Base-by-base conservation (phyloP, 2,888 invertebrate genomes). In the Lepeophtheirus nordmannii region DNA sequence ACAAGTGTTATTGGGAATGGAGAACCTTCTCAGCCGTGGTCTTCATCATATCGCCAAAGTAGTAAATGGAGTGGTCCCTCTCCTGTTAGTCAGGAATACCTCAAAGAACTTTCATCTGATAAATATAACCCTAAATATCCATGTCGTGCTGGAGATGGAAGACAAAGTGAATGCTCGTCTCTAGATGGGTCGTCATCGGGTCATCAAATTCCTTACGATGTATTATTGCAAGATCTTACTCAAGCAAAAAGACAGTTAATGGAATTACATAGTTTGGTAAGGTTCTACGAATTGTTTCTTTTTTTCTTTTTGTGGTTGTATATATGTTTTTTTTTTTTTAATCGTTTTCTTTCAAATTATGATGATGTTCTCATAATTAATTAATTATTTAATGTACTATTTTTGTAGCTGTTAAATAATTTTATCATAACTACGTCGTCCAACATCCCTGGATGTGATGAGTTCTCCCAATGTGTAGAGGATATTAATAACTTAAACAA, bases 211-310 rank as follows among this genome's bases (percentile, higher is more conserved):
- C 69, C 69, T 41, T 67, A 68, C 39, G 70, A 69, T 37, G 61
- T 67, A n/a, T 66, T 71, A 30, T 63, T 71, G 20, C 63, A 68
- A 37, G 71, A 71, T 59, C 67, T 71, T 20, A 68, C 69, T 62
- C 65, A 58, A 46, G 70, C 71, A 14, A 68, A 70, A 57, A 69
- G 69, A 17, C 70, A 70, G 53, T 69, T 71, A 20, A 40, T 69
- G 53, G 70, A 70, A 17, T 68, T 71, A n/a, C 69, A 71, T 66
- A 68, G 67, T 22, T 59, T 69, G 69, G 71, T 71, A 67, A 70
- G 71, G 53, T 46, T 46, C 8, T 46, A 17, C 5, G 1, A 2
- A 1, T 46, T n/a, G 53, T 5, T n/a, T n/a, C 53, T 11, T 41
- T 41, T 41, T 41, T 41, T 41, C 41, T 41, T 11, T 11, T 41